Evolutionary conservation across 2,113 vertebrate genomes (phyloP).

Genomic region (Scopus umbretta): DNA sequence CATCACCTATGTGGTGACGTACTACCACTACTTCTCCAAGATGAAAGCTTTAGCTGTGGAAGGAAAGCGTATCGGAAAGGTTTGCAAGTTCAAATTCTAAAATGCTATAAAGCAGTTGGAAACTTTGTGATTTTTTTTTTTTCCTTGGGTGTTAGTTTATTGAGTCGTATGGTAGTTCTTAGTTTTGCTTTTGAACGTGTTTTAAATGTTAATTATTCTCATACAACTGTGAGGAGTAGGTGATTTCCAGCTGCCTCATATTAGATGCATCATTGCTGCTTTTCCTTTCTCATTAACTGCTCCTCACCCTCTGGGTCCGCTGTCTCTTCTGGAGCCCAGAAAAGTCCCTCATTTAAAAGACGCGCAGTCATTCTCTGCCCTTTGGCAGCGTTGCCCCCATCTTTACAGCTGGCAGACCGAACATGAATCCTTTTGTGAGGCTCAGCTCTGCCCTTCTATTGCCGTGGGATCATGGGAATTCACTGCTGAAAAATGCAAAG

Average conservation of each 20-base stretch:
- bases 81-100: conserved; percentile 47
- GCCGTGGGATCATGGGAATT: not conserved
- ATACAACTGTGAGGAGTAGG: not conserved
- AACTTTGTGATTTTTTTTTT: not conserved
- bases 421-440: not conserved
- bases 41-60: conserved; percentile 98
- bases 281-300: conserved; percentile 5
- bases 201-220: not conserved
- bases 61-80: conserved; percentile 96
- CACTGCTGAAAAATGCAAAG: not conserved
- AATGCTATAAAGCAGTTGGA: not conserved
- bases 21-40: conserved; percentile 98
- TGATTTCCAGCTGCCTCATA: not conserved
- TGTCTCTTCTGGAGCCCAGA: not conserved
- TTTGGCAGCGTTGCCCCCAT: accelerated
- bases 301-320: not conserved
- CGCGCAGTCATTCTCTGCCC: not conserved
- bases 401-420: not conserved
- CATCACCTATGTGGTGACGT: conserved; percentile 97
- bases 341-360: not conserved
- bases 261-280: not conserved
- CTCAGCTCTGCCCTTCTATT: not conserved
- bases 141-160: not conserved
- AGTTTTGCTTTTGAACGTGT: not conserved
- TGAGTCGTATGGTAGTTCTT: not conserved